Percentiles rank a stretch among this genome's conserved stretches.
Evolutionary conservation across 1,140 invertebrate genomes (phyloP).

Genomic region (Planococcus citri): DNA sequence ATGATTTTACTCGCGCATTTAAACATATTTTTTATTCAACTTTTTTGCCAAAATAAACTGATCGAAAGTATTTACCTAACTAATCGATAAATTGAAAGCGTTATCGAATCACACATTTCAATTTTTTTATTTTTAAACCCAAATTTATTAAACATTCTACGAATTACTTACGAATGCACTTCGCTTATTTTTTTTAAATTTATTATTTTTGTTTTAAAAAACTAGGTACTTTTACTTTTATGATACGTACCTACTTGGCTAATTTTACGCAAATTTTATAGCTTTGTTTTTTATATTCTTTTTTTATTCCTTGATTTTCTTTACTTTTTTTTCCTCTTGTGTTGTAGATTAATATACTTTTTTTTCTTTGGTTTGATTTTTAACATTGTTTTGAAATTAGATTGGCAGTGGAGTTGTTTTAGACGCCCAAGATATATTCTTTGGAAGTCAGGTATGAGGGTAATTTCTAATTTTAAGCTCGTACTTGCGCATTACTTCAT

Average conservation of each 20-base stretch:
- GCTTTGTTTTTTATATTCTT: background rate
- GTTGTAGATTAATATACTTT: background rate
- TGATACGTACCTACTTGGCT: background rate
- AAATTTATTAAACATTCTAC: too few relatives aligned
- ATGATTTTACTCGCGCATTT: too few relatives aligned
- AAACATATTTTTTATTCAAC: too few relatives aligned
- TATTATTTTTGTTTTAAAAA: too few relatives aligned
- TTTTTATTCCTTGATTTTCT: background rate
- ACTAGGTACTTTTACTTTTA: too few relatives aligned
- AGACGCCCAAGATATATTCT: conserved; percentile 12
- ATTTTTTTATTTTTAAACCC: too few relatives aligned
- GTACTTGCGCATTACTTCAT: conserved; percentile 1
- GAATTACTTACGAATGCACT: too few relatives aligned
- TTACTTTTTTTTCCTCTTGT: conserved; percentile 9
- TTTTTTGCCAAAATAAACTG: too few relatives aligned
- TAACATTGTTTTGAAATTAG: conserved; percentile 20
- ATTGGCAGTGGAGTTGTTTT: background rate
- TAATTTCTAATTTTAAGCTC: background rate
- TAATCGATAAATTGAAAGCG: too few relatives aligned
- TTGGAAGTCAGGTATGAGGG: conserved; percentile 15
- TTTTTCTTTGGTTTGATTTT: background rate
- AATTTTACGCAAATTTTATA: background rate
- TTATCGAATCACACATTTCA: too few relatives aligned
- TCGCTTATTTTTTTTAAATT: too few relatives aligned
- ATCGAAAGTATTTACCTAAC: too few relatives aligned